A percentile compares a stretch with the other conserved stretches of the same genome.
Evolutionary conservation across 2,797 vertebrate species (phyloP).

Genomic region (Amblyopsis hoosieri): DNA sequence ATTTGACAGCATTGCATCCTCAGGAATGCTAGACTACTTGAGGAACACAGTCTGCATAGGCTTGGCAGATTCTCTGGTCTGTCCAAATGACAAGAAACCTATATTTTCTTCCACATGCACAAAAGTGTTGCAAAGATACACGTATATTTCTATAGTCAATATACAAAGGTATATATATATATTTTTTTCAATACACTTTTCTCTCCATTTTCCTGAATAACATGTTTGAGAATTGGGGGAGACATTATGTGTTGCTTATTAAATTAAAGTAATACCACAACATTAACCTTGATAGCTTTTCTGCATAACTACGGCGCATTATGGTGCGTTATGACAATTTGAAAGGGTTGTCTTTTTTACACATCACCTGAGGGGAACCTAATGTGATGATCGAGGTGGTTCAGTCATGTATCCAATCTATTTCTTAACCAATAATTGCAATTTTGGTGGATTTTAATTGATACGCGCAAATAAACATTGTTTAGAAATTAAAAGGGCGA

Average conservation of each 20-base stretch:
- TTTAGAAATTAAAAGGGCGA: constrained; percentile 14
- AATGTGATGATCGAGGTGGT: background rate
- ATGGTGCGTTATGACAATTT: too few relatives aligned
- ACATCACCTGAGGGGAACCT: constrained; percentile 7
- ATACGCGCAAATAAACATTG: constrained; percentile 7
- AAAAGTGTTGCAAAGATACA: constrained; percentile 3
- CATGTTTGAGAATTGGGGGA: background rate
- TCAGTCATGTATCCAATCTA: background rate
- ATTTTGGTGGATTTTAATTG: constrained; percentile 8
- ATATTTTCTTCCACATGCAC: constrained; percentile 2
- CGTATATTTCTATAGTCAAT: too few relatives aligned
- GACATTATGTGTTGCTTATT: background rate
- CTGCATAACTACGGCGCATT: too few relatives aligned
- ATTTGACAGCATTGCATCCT: constrained; percentile 82
- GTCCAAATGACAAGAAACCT: constrained; percentile 35
- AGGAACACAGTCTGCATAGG: constrained; percentile 65
- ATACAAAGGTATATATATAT: too few relatives aligned
- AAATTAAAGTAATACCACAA: too few relatives aligned
- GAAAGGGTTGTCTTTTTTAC: too few relatives aligned
- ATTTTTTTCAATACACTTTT: background rate
- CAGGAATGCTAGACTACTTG: constrained; percentile 83
- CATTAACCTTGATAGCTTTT: too few relatives aligned
- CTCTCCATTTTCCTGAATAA: background rate
- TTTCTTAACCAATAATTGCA: background rate
- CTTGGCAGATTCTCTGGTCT: constrained; percentile 61